These are phyloP conservation scores for Caenorhabditis becei DNA, from an alignment of 2,888 invertebrate species.

Conservation along the genomic window DNA sequence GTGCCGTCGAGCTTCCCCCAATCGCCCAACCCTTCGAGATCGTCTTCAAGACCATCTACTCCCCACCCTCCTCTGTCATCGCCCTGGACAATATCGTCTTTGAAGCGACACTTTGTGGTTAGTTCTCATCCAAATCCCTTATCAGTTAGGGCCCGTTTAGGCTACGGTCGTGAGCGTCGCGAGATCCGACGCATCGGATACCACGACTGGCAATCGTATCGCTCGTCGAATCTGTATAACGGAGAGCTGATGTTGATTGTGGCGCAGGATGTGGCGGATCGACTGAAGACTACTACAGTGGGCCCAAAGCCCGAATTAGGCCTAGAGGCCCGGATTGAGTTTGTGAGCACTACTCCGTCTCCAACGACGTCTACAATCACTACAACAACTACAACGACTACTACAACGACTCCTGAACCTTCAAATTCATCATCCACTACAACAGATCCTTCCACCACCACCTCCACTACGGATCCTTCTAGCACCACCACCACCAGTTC, in stretches of 20 bases:
- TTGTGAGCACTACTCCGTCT: conserved; percentile 9
- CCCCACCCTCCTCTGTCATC: conserved; percentile 74
- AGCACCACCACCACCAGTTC: conserved; percentile 13
- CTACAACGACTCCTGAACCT: conserved; percentile 34
- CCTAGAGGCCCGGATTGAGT: conserved; percentile 25
- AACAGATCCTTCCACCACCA: not conserved
- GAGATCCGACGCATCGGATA: conserved; percentile 66
- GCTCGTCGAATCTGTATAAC: conserved; percentile 62
- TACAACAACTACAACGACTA: conserved; percentile 24
- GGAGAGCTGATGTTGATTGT: conserved; percentile 73
- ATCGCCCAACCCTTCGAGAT: conserved; percentile 79
- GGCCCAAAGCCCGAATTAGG: conserved; percentile 14
- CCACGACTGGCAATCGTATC: conserved; percentile 67
- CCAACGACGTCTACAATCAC: conserved; percentile 42
- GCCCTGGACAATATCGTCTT: conserved; percentile 78
- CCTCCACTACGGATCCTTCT: not conserved
- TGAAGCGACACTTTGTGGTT: conserved; percentile 78
- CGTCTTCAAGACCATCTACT: conserved; percentile 75
- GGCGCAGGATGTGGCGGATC: conserved; percentile 65
- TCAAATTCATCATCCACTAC: no score
- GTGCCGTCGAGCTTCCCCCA: conserved; percentile 76
- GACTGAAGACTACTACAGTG: conserved; percentile 21
- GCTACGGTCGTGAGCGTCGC: conserved; percentile 55
- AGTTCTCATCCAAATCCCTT: conserved; percentile 23
- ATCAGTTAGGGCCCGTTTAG: conserved; percentile 10